A percentile compares a stretch with the other conserved stretches of the same genome.
Evolutionary conservation across 2,113 vertebrate species (phyloP).

Genomic region (Ammodytes dubius): DNA sequence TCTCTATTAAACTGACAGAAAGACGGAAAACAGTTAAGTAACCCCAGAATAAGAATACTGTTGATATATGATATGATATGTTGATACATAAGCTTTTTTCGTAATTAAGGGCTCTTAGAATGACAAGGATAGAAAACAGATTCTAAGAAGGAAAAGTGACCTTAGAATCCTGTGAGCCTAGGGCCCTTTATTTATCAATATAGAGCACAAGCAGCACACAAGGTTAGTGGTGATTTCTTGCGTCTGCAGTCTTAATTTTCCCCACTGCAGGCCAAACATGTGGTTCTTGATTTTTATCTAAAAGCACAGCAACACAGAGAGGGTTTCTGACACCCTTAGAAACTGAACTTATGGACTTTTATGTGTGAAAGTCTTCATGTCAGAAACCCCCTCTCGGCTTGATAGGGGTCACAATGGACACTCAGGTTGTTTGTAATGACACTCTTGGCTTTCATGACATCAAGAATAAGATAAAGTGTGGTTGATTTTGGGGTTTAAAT

Average conservation of each 20-base stretch:
- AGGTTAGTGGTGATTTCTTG: slow-evolving; percentile 73
- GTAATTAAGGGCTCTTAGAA: slow-evolving; percentile 11
- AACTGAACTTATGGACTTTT: slow-evolving; percentile 35
- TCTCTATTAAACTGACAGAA: background rate
- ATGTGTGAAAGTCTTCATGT: slow-evolving; percentile 40
- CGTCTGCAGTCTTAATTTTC: slow-evolving; percentile 70
- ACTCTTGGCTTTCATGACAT: slow-evolving; percentile 23
- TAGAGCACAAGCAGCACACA: slow-evolving; percentile 75
- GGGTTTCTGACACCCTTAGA: slow-evolving; percentile 60
- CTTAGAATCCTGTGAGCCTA: slow-evolving; percentile 63
- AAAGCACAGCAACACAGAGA: slow-evolving; percentile 60
- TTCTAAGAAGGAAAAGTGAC: slow-evolving; percentile 61
- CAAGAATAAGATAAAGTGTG: background rate
- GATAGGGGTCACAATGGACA: slow-evolving; percentile 36
- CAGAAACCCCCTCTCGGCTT: slow-evolving; percentile 48
- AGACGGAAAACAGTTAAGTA: background rate
- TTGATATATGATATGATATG: slow-evolving; percentile 22
- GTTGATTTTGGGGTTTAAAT: slow-evolving; percentile 26
- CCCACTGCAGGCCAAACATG: slow-evolving; percentile 80
- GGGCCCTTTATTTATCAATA: slow-evolving; percentile 70
- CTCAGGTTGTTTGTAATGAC: slow-evolving; percentile 64
- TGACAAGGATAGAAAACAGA: slow-evolving; percentile 29
- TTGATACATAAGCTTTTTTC: background rate
- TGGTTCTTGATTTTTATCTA: slow-evolving; percentile 73
- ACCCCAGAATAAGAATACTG: slow-evolving; percentile 20